These are phyloP conservation scores for Bombus waltoni DNA, from an alignment of 1,140 invertebrate species.

Conservation along the genomic window DNA sequence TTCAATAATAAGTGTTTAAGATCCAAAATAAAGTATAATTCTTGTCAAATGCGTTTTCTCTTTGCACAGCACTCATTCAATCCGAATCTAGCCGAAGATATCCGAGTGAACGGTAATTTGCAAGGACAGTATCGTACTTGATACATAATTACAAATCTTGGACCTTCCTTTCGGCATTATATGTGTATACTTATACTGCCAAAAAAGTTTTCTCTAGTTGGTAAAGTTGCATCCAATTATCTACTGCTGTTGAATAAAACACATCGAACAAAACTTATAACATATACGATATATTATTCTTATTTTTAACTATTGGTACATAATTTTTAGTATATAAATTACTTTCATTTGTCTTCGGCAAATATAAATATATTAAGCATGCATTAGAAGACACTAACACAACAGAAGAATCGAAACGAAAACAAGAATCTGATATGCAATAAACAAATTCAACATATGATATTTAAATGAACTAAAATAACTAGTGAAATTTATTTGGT, in stretches of 20 bases:
- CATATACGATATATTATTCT: background rate
- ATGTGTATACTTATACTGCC: background rate
- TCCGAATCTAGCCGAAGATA: slow-evolving; percentile 29
- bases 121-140: slow-evolving; percentile 23
- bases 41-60: background rate
- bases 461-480: background rate
- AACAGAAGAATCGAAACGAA: background rate
- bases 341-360: background rate
- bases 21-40: slow-evolving; percentile 16
- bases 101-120: background rate
- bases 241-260: background rate
- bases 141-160: slow-evolving; percentile 2
- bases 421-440: background rate
- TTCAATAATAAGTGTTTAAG: background rate
- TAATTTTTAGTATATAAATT: background rate
- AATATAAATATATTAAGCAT: background rate
- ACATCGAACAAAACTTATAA: background rate
- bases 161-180: background rate
- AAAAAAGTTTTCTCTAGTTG: background rate
- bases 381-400: background rate
- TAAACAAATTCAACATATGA: background rate
- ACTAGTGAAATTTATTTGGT: background rate
- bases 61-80: background rate
- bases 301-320: background rate
- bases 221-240: too few relatives aligned